Evolutionary conservation across 2,113 vertebrate genomes (phyloP).

Genomic region (Tinamus guttatus): DNA sequence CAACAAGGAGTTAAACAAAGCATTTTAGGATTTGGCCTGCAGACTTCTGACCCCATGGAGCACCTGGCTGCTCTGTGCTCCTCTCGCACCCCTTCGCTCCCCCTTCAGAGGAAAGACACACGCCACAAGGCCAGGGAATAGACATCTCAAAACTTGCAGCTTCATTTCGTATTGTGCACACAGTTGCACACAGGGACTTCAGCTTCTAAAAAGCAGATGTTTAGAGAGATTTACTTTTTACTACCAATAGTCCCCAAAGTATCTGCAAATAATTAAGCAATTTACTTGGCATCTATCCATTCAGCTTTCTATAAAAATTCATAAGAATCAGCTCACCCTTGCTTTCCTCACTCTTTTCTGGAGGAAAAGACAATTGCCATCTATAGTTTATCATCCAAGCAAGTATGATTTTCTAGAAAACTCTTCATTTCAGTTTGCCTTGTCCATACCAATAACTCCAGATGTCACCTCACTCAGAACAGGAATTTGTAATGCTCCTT

Average conservation of each 20-base stretch:
- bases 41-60: background rate
- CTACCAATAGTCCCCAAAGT: background rate
- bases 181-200: conserved; percentile 8
- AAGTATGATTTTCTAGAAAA: background rate
- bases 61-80: background rate
- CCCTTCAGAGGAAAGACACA: conserved; percentile 19
- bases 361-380: background rate
- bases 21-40: background rate
- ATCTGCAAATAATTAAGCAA: conserved; percentile 49
- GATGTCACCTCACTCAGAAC: background rate
- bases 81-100: background rate
- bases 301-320: conserved; percentile 7
- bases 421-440: background rate
- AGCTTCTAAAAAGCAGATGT: conserved; percentile 50
- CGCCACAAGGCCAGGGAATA: conserved; percentile 29
- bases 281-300: conserved; percentile 1
- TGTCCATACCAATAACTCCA: conserved; percentile 12
- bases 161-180: conserved; percentile 48
- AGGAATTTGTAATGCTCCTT: conserved; percentile 15
- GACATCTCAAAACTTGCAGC: conserved; percentile 26
- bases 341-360: background rate
- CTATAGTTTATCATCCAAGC: conserved; percentile 1
- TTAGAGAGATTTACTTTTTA: conserved; percentile 12
- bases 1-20: background rate
- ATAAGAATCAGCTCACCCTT: background rate